Evolutionary conservation across 2,797 vertebrate species (phyloP).

Genomic region (Pelochelys cantorii): DNA sequence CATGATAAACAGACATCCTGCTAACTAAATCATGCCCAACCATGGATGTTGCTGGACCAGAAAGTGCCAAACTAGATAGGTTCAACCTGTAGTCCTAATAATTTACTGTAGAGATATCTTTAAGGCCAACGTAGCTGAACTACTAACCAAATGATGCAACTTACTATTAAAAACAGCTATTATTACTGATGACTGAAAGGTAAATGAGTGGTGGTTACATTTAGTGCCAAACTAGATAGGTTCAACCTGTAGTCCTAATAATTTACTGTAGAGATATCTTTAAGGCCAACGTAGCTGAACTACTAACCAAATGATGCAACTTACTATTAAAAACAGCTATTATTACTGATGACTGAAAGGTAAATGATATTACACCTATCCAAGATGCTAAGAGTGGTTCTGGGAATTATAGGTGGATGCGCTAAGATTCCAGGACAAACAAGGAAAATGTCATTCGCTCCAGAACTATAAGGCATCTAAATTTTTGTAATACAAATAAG

Average conservation of each 20-base stretch:
- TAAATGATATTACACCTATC: neutral
- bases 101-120: neutral
- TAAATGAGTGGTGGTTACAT: too few relatives aligned
- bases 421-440: neutral
- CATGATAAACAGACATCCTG: too few relatives aligned
- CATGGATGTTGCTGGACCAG: too few relatives aligned
- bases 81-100: neutral
- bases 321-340: neutral
- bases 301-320: neutral
- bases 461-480: neutral
- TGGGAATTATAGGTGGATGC: neutral
- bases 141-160: neutral
- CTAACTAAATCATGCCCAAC: too few relatives aligned
- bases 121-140: neutral
- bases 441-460: neutral
- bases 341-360: neutral
- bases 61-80: too few relatives aligned
- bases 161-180: neutral
- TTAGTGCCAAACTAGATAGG: too few relatives aligned
- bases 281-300: neutral
- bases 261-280: neutral
- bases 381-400: neutral
- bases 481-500: neutral
- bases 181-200: neutral
- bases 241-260: neutral